Conservation (phyloP, 2,797 vertebrate genomes). For the Phataginus tricuspis region DNA sequence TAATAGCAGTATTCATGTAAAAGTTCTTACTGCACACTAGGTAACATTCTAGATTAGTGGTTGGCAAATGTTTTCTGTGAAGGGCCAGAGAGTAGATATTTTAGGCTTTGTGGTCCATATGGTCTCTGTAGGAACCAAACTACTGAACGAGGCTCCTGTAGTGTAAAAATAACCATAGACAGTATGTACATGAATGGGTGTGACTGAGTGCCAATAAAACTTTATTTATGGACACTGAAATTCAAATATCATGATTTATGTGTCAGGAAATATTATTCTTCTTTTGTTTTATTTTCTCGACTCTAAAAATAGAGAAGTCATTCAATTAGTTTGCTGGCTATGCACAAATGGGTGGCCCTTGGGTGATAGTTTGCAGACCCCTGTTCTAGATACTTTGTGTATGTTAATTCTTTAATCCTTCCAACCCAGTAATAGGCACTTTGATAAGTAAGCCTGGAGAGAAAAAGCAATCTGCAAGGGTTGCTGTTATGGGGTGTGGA, state of each 20-base stretch:
- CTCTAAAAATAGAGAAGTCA: neutral
- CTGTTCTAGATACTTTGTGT: neutral
- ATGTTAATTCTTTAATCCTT: neutral
- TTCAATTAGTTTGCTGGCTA: neutral
- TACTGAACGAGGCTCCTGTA: neutral
- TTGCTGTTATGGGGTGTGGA: neutral
- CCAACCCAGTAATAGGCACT: neutral
- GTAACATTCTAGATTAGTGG: neutral
- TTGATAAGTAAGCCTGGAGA: neutral
- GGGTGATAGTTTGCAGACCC: neutral
- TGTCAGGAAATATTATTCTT: neutral
- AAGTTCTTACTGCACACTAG: neutral
- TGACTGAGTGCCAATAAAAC: neutral
- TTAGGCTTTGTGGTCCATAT: neutral
- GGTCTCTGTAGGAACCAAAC: neutral
- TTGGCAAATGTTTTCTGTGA: neutral
- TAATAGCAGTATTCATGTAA: neutral
- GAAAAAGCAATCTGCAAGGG: neutral
- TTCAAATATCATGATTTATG: neutral
- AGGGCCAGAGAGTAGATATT: neutral
- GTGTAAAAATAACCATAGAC: neutral
- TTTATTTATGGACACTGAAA: neutral
- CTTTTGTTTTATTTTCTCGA: neutral
- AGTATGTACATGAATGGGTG: neutral
- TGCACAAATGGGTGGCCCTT: neutral